Conservation (phyloP, 2,113 vertebrate genomes). For the Mastomys coucha region DNA sequence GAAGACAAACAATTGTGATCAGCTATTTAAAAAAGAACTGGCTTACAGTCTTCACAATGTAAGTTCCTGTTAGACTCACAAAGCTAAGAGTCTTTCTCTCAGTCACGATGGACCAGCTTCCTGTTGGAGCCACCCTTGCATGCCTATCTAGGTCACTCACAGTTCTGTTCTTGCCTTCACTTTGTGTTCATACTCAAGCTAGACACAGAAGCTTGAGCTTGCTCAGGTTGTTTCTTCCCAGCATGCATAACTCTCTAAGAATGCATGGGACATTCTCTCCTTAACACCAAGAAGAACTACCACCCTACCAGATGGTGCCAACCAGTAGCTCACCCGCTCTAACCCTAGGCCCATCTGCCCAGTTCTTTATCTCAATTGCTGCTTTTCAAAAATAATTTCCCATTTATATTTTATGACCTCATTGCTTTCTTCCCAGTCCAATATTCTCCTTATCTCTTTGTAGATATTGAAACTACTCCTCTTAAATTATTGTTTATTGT, state of each 20-base stretch:
- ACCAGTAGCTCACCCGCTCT: background rate
- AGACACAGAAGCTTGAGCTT: background rate
- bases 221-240: background rate
- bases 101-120: background rate
- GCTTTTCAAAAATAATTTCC: background rate
- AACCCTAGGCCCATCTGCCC: background rate
- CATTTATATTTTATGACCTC: background rate
- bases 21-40: background rate
- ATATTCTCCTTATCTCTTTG: background rate
- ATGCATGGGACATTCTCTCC: background rate
- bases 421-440: background rate
- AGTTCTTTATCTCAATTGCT: slow-evolving; percentile 2
- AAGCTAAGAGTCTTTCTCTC: background rate
- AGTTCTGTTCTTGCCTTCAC: background rate
- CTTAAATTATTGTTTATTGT: slow-evolving; percentile 5
- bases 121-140: background rate
- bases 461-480: slow-evolving; percentile 1
- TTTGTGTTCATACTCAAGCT: background rate
- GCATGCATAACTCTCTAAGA: background rate
- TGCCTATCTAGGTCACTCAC: background rate
- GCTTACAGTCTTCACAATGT: background rate
- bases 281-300: background rate
- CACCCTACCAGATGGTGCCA: background rate
- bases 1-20: background rate
- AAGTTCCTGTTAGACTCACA: background rate